Evolutionary conservation across 2,113 vertebrate species (phyloP).

Genomic region (Megaceryle torquata): DNA sequence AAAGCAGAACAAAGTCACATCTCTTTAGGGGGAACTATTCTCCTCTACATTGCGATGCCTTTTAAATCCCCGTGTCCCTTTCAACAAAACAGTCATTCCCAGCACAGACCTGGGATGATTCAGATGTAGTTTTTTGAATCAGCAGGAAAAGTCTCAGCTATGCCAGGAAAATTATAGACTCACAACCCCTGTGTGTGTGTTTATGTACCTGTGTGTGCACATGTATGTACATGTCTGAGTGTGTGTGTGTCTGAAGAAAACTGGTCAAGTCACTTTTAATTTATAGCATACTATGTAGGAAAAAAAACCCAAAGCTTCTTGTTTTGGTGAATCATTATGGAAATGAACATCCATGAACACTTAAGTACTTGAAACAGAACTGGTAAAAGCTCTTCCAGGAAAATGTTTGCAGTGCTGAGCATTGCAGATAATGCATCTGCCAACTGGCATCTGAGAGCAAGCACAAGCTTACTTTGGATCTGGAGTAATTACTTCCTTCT

Average conservation of each 20-base stretch:
- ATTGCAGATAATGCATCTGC: background rate
- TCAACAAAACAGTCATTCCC: background rate
- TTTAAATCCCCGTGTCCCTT: background rate
- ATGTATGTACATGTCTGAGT: rapidly evolving
- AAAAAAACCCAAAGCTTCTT: background rate
- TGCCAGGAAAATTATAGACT: background rate
- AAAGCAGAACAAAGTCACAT: background rate
- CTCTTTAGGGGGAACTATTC: background rate
- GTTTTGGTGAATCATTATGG: background rate
- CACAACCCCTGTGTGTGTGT: background rate
- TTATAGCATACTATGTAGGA: background rate
- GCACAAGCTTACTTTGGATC: background rate
- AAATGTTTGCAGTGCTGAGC: background rate
- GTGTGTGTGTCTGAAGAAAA: background rate
- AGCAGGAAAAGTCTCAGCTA: background rate
- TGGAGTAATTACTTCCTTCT: constrained; percentile 18
- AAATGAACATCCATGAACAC: background rate
- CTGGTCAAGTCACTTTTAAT: background rate
- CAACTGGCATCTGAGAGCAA: background rate
- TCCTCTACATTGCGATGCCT: background rate
- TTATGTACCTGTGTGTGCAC: background rate
- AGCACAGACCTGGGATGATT: background rate
- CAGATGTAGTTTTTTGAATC: background rate
- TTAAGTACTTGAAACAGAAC: background rate
- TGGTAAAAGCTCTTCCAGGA: background rate